These are phyloP conservation scores for Agrotis clavis DNA, from an alignment of 2,888 invertebrate species.

Conservation along the genomic window DNA sequence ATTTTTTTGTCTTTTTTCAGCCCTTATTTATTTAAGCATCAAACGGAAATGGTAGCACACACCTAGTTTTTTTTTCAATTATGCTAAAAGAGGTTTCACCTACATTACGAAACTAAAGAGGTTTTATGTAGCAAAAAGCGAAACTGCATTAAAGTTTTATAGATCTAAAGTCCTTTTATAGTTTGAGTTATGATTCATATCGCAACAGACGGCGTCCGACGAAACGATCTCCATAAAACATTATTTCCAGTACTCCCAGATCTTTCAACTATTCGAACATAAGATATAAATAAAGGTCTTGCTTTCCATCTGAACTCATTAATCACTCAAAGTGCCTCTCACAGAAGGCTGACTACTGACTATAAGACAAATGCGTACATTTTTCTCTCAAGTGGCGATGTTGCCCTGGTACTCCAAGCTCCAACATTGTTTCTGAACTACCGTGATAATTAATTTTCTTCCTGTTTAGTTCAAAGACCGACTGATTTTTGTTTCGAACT, in stretches of 20 bases:
- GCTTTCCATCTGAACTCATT: constrained; percentile 60
- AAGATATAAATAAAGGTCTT: constrained; percentile 57
- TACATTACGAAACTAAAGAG: neutral
- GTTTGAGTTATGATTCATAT: constrained; percentile 30
- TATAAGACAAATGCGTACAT: constrained; percentile 67
- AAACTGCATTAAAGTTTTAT: no score
- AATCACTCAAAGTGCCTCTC: constrained; percentile 63
- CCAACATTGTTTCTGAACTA: constrained; percentile 52
- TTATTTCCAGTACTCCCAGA: constrained; percentile 33
- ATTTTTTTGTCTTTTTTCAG: constrained; percentile 25
- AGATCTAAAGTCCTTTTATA: neutral
- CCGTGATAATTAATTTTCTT: constrained; percentile 59
- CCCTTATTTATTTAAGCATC: constrained; percentile 34
- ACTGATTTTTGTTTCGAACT: constrained; percentile 28
- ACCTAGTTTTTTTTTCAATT: constrained; percentile 7
- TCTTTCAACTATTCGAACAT: constrained; percentile 40
- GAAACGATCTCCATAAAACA: constrained; percentile 50
- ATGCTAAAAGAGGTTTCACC: neutral
- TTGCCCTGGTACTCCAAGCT: constrained; percentile 47
- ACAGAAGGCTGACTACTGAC: constrained; percentile 45
- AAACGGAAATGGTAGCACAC: constrained; percentile 1
- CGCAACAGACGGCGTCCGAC: constrained; percentile 4
- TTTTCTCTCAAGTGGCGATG: constrained; percentile 63
- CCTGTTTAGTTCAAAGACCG: constrained; percentile 35
- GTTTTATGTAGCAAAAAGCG: neutral